phyloP scores from a whole-genome alignment of 2,888 invertebrate species.

The Drosophila melanosoma region DNA sequence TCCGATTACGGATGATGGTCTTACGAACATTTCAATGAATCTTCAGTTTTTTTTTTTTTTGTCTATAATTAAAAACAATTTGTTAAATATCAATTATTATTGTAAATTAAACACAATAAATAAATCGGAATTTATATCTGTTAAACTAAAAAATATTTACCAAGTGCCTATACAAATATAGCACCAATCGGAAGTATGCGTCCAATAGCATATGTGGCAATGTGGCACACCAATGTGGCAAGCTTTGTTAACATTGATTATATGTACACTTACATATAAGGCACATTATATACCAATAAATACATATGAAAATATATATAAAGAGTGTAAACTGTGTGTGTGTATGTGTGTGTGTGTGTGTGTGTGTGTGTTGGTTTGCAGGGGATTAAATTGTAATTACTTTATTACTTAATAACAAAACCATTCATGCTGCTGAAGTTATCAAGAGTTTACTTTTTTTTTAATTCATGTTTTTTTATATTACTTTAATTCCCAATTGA shows the following conservation, averaged over 20 bases:
- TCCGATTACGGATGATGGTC: background rate
- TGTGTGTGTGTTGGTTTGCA: constrained; percentile 44
- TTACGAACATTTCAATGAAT: background rate
- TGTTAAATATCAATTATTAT: no score
- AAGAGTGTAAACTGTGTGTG: constrained; percentile 8
- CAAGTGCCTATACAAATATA: background rate
- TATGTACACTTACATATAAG: background rate
- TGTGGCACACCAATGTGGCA: constrained; percentile 49
- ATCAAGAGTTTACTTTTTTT: constrained; percentile 50
- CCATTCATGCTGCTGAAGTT: constrained; percentile 76
- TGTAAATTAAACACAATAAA: no score
- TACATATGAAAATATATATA: constrained; percentile 2
- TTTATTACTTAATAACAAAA: constrained; percentile 80
- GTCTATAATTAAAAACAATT: no score
- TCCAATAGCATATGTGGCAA: constrained; percentile 12
- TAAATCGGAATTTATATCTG: background rate
- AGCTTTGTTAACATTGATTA: constrained; percentile 29
- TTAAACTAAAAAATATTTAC: background rate
- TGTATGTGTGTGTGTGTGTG: constrained; percentile 11
- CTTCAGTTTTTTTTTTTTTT: no score
- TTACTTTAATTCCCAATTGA: constrained; percentile 53
- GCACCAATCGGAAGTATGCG: constrained; percentile 14
- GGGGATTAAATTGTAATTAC: constrained; percentile 77
- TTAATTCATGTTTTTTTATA: constrained; percentile 14
- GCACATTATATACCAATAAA: constrained; percentile 1